Evolutionary conservation across 2,797 vertebrate species (phyloP), one percentile per base, ranked within the genome.

Genomic region (Bradypus variegatus): DNA sequence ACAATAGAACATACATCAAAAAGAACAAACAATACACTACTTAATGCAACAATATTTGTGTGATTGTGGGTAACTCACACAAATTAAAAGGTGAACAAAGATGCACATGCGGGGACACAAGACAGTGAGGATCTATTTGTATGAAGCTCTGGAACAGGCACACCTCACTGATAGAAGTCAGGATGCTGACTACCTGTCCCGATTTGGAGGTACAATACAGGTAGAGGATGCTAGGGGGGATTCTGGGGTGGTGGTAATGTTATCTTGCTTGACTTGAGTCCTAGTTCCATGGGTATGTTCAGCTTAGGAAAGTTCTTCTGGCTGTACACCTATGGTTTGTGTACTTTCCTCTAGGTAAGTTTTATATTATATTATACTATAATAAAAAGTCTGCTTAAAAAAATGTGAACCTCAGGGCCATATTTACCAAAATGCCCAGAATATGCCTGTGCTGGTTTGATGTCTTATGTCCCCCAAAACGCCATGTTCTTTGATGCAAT

Each of bases 351-450:
- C 84, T 33, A 7, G 18, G 3, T 90, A 41, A 84, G 1, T 38
- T 48, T 87, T 87, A 60, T n/a, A 33, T 70, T 33, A 50, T 14
- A 23, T 48, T 83, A 62, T 33, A 53, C n/a, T 41, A 3, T 33
- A 58, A 41, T 58, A 36, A 79, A 76, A 90, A 70, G 15, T 48
- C 62, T 69, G 8, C 36, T 89, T 77, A 7, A 12, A 93, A 16
- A 86, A 67, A 50, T 6, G 36, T 36, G 29, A 85, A 9, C 2
- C 12, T 33, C 13, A 72, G 60, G 14, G 19, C 3, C 29, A 19
- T 21, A 62, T 89, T 75, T 75, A 64, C 50, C 16, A 9, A 91
- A 81, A 87, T n/a, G n/a, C 38, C 72, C 76, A 78, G 77, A 93
- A 82, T 75, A 86, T 33, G 41, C 4, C 41, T 45, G 41, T 45